These are phyloP conservation scores for Pelodiscus sinensis DNA, from an alignment of 2,113 vertebrate genomes.

Conservation along the genomic window DNA sequence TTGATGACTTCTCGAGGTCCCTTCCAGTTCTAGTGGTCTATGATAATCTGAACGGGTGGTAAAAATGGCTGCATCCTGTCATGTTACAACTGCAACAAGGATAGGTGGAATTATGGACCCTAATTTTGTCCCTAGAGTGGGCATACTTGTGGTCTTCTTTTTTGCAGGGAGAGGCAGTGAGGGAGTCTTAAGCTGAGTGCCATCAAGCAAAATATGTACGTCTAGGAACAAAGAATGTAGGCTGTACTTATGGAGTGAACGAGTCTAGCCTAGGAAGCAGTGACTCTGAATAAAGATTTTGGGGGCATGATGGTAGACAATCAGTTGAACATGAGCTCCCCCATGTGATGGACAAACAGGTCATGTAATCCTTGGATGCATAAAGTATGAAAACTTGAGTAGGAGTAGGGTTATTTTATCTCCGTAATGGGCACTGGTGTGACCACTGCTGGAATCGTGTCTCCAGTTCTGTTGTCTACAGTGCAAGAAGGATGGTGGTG, in stretches of 20 bases:
- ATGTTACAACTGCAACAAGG: background rate
- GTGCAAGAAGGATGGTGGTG: background rate
- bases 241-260: background rate
- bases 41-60: too few relatives aligned
- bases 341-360: background rate
- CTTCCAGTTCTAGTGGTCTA: too few relatives aligned
- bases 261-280: background rate
- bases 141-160: background rate
- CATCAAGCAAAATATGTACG: background rate
- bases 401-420: background rate
- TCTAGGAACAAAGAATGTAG: background rate
- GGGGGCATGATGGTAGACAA: background rate
- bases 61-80: background rate
- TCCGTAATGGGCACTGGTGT: background rate
- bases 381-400: background rate
- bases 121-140: accelerated
- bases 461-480: background rate
- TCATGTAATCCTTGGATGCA: background rate
- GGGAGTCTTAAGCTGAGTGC: background rate
- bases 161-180: background rate
- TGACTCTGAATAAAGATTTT: background rate
- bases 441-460: background rate
- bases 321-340: background rate
- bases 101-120: background rate
- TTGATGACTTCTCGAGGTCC: too few relatives aligned